Conservation (phyloP, 2,888 invertebrate genomes). For the Tiphia femorata region DNA sequence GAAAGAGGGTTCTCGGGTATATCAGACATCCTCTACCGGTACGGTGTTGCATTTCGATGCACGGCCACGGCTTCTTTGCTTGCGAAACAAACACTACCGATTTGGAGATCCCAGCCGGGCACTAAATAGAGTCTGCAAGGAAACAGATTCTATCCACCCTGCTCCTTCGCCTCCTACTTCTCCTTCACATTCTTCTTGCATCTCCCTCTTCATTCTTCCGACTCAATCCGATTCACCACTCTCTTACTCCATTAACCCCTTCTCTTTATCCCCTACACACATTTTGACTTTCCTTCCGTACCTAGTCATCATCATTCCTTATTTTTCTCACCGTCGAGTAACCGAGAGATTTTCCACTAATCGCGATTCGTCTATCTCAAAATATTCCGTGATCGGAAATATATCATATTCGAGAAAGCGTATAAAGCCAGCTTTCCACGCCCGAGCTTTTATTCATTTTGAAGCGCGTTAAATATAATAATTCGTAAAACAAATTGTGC, state of each 20-base stretch:
- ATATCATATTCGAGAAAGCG: too few relatives aligned
- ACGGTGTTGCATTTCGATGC: constrained; percentile 51
- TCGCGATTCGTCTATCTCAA: too few relatives aligned
- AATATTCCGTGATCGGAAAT: too few relatives aligned
- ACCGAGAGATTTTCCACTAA: constrained; percentile 33
- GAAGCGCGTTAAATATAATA: too few relatives aligned
- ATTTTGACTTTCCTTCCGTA: not conserved
- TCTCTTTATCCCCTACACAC: not conserved
- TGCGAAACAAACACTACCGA: constrained; percentile 54
- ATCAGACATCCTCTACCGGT: constrained; percentile 27
- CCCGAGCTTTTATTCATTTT: too few relatives aligned
- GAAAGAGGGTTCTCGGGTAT: constrained; percentile 29
- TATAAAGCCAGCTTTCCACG: too few relatives aligned
- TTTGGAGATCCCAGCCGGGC: constrained; percentile 43
- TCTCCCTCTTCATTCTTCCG: constrained; percentile 20
- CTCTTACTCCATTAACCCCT: not conserved
- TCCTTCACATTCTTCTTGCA: constrained; percentile 3
- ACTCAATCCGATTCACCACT: constrained; percentile 12
- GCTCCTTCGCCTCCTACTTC: constrained; percentile 1
- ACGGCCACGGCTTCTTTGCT: constrained; percentile 48
- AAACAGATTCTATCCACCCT: constrained; percentile 37
- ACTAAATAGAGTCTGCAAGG: constrained; percentile 42
- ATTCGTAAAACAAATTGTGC: too few relatives aligned
- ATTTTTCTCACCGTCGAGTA: constrained; percentile 22
- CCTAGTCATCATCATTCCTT: constrained; percentile 1